Evolutionary conservation across 2,888 invertebrate genomes (phyloP), one percentile per base, ranked within the genome.

Genomic region (Ochropleura leucogaster): DNA sequence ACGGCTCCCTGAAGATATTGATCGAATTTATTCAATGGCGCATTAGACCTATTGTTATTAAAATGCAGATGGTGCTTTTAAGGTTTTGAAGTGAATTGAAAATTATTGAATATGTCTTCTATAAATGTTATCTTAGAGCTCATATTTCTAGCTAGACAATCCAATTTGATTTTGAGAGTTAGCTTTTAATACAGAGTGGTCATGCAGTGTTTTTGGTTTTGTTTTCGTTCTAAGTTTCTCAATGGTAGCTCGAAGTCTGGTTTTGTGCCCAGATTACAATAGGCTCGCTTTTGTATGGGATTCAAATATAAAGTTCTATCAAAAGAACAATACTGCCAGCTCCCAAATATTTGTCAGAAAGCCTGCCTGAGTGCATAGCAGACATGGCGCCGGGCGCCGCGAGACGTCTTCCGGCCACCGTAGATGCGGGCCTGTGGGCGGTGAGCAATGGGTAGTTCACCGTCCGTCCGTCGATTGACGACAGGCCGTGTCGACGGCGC

Each of bases 11-110:
- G 49, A 40, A 64, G 46, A 20, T 47, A 59, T 69, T 72, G 72
- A 77, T 79, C 9, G 20, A 71, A 57, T 46, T 64, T n/a, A 59
- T 53, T 79, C 64, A 64, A 79, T 64, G 10, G 46, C 3, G 16
- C 40, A 59, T 59, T 64, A 72, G 9, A n/a, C 46, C 62, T 44
- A 44, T 59, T 72, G 63, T 77, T 79, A 77, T 47, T n/a, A 3
- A 16, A 79, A 64, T 53, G 6, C 3, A 12, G 47, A 20, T 53
- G 12, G 5, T 51, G 46, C n/a, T 46, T 40, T 8, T 47, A 42
- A 5, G 14, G 9, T 55, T 59, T 79, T 30, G 8, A 14, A 46
- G 6, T 18, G 2, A 63, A 49, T 47, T 47, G 8, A 4, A 8
- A 14, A 14, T 4, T 12, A 9, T 42, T 46, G 16, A 72, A 55